These are phyloP conservation scores for Pseudoips prasinana DNA, from an alignment of 2,888 invertebrate species.

Conservation along the genomic window DNA sequence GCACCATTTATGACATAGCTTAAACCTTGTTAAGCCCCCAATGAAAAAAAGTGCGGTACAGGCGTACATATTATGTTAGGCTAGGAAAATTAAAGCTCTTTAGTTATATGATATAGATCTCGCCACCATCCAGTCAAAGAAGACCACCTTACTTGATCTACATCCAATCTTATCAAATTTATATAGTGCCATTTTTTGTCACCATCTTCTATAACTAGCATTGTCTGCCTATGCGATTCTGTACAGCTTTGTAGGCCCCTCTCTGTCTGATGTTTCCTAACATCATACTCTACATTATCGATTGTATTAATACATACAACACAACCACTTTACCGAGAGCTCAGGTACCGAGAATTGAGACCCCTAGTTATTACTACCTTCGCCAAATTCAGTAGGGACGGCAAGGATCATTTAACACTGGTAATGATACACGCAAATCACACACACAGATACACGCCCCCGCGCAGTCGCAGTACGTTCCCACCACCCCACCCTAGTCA, in stretches of 20 bases:
- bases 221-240: conserved; percentile 43
- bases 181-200: not conserved
- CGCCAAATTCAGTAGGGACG: conserved; percentile 35
- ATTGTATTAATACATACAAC: conserved; percentile 67
- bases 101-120: no score
- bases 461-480: conserved; percentile 64
- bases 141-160: no score
- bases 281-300: conserved; percentile 74
- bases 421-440: conserved; percentile 62
- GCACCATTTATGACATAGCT: no score
- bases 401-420: conserved; percentile 42
- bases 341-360: conserved; percentile 40
- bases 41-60: no score
- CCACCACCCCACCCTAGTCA: conserved; percentile 70
- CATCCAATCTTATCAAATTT: no score
- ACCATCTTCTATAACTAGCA: conserved; percentile 13
- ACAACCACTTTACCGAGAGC: conserved; percentile 44
- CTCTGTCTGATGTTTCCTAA: conserved; percentile 73
- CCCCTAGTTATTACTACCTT: conserved; percentile 30
- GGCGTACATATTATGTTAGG: no score
- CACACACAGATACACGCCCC: conserved; percentile 56
- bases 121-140: no score
- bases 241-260: conserved; percentile 53
- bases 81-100: no score
- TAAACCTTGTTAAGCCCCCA: no score